Conservation (phyloP, 1,140 invertebrate genomes). For the Sycobia sp. region DNA sequence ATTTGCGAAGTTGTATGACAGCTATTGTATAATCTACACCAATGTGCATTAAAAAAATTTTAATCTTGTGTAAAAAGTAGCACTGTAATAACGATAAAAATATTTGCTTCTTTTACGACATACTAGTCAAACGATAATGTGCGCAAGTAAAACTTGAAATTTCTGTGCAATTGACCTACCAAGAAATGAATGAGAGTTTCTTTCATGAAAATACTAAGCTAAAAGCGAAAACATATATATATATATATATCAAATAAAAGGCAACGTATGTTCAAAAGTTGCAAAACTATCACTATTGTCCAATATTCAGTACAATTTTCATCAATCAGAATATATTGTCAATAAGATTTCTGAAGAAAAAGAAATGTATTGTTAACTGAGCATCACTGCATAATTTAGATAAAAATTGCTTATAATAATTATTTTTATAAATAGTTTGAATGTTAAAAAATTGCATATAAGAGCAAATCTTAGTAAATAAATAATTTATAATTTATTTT, state of each 20-base stretch:
- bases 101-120: constrained; percentile 12
- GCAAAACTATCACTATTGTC: constrained; percentile 23
- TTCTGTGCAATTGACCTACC: constrained; percentile 2
- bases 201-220: constrained; percentile 6
- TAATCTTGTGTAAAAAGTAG: constrained; percentile 3
- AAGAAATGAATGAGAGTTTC: not conserved
- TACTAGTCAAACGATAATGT: constrained; percentile 27
- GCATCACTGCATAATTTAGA: no score
- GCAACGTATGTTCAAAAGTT: constrained; percentile 17
- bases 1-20: no score
- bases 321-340: constrained; percentile 10
- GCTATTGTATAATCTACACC: not conserved
- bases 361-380: no score
- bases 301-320: constrained; percentile 31
- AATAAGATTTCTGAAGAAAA: constrained; percentile 1
- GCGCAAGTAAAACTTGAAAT: constrained; percentile 13
- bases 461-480: no score
- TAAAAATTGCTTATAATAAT: no score
- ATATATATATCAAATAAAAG: constrained; percentile 5
- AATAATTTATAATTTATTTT: no score
- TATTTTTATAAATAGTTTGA: no score
- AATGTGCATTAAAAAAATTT: not conserved
- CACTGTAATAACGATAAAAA: constrained; percentile 1
- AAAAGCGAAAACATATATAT: not conserved
- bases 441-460: no score